Evolutionary conservation across 1,140 invertebrate species (phyloP).

Genomic region (Tetramorium simillimum): DNA sequence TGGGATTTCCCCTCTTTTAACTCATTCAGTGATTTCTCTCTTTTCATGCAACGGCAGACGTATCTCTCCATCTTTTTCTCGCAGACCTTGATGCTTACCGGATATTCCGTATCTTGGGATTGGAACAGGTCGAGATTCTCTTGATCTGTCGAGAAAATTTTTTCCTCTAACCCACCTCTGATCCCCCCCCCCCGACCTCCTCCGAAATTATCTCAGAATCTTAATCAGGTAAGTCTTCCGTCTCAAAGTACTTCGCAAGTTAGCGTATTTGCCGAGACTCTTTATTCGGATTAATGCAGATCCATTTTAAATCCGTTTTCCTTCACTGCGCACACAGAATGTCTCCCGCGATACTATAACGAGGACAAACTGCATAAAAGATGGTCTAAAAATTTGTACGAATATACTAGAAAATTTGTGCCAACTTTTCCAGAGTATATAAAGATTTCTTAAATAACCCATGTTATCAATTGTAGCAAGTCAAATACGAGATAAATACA

Average conservation of each 20-base stretch:
- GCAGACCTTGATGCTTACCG: slow-evolving; percentile 28
- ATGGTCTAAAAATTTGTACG: background rate
- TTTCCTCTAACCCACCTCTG: background rate
- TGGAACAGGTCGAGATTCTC: slow-evolving; percentile 25
- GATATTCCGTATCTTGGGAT: background rate
- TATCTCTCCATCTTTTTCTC: slow-evolving; percentile 4
- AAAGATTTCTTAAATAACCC: background rate
- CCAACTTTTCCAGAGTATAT: background rate
- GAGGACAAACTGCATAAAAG: slow-evolving; percentile 31
- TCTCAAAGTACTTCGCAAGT: slow-evolving; percentile 54
- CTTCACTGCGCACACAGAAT: background rate
- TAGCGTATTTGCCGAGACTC: slow-evolving; percentile 45
- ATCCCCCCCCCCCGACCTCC: background rate
- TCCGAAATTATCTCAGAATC: slow-evolving; percentile 69
- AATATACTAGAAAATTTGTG: background rate
- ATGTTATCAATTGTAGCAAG: background rate
- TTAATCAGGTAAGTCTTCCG: slow-evolving; percentile 69
- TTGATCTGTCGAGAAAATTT: slow-evolving; percentile 11
- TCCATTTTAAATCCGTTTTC: slow-evolving; percentile 36
- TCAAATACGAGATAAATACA: background rate
- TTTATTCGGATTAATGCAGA: slow-evolving; percentile 46
- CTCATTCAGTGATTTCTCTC: background rate
- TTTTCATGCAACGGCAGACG: background rate
- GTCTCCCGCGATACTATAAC: background rate
- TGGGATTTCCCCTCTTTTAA: slow-evolving; percentile 5